A percentile compares a stretch with the other conserved stretches of the same genome.
These are phyloP conservation scores for Maconellicoccus hirsutus DNA, from an alignment of 1,140 invertebrate species.

Conservation along the genomic window DNA sequence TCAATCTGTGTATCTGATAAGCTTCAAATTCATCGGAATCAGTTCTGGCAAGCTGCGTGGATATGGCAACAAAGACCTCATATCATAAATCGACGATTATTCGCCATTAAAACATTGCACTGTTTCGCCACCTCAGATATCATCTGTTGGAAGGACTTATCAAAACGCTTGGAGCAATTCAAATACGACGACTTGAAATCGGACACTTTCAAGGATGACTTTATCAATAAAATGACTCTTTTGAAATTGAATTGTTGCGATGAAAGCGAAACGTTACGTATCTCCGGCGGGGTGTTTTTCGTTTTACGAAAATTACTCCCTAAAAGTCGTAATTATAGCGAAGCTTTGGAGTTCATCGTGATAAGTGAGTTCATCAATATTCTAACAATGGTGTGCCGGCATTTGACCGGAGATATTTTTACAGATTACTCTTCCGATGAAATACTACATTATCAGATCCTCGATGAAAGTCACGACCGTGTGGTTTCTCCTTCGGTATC, in stretches of 20 bases:
- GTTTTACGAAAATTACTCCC: background rate
- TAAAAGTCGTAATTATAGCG: background rate
- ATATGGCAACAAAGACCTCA: background rate
- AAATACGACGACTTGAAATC: too few species aligned
- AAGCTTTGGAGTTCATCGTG: background rate
- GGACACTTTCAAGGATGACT: too few species aligned
- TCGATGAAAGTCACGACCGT: background rate
- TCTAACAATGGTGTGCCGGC: background rate
- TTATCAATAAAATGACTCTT: too few species aligned
- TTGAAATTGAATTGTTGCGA: background rate
- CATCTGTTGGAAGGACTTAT: background rate
- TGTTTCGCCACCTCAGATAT: background rate
- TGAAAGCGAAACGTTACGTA: background rate
- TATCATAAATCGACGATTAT: constrained; percentile 13
- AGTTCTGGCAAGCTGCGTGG: constrained; percentile 9
- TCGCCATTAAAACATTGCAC: background rate
- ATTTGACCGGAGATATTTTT: background rate
- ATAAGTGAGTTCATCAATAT: background rate
- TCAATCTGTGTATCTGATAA: background rate
- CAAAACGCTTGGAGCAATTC: background rate
- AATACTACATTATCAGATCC: background rate
- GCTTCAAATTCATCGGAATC: background rate
- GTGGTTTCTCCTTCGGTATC: background rate
- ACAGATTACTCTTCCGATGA: background rate
- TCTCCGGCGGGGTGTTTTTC: background rate